Percentiles rank a stretch among this genome's conserved stretches.
These are phyloP conservation scores for Zygogramma bicolorata DNA, from an alignment of 2,888 invertebrate genomes.

Conservation along the genomic window DNA sequence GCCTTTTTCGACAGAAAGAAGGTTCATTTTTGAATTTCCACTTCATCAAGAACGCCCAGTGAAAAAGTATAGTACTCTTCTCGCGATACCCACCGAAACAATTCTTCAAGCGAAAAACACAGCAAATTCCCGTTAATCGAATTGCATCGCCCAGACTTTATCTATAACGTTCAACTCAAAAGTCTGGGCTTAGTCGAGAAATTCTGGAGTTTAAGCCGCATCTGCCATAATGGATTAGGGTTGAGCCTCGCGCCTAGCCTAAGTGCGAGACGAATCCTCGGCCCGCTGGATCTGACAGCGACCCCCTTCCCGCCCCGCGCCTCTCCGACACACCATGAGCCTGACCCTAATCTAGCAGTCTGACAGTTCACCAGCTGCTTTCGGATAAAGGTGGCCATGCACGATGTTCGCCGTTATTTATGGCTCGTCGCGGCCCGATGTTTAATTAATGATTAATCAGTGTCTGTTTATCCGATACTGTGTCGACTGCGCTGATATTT, in stretches of 20 bases:
- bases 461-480: slow-evolving; percentile 41
- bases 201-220: slow-evolving; percentile 58
- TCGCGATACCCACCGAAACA: too few relatives aligned
- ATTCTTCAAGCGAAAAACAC: slow-evolving; percentile 19
- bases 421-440: slow-evolving; percentile 48
- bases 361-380: slow-evolving; percentile 66
- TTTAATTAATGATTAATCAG: slow-evolving; percentile 51
- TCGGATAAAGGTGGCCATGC: slow-evolving; percentile 61
- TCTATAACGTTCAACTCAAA: slow-evolving; percentile 47
- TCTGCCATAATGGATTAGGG: slow-evolving; percentile 66
- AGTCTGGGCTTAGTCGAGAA: slow-evolving; percentile 55
- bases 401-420: slow-evolving; percentile 58
- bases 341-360: slow-evolving; percentile 66
- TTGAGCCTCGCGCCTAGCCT: slow-evolving; percentile 61
- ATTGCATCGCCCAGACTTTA: slow-evolving; percentile 6
- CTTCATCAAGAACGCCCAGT: too few relatives aligned
- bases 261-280: slow-evolving; percentile 63
- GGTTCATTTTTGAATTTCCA: too few relatives aligned
- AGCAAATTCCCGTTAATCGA: slow-evolving; percentile 17
- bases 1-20: too few relatives aligned
- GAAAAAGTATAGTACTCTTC: too few relatives aligned
- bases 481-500: slow-evolving; percentile 31
- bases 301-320: slow-evolving; percentile 51
- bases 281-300: slow-evolving; percentile 62
- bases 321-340: slow-evolving; percentile 48